Conservation (phyloP, 2,797 vertebrate genomes). For the Arctocebus calabarensis region DNA sequence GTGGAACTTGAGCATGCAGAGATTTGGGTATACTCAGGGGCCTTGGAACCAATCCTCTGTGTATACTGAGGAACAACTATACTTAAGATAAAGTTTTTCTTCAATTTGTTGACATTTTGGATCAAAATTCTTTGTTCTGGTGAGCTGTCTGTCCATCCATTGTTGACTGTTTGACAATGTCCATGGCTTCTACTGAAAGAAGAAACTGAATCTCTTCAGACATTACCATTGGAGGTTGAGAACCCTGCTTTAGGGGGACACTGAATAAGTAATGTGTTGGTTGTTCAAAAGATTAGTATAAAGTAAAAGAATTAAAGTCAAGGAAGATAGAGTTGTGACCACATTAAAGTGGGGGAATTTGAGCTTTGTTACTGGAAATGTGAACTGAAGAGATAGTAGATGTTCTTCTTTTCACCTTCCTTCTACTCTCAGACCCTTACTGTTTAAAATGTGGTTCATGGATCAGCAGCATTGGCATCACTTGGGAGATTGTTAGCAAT, state of each 20-base stretch:
- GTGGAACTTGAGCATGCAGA: neutral
- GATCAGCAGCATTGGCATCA: neutral
- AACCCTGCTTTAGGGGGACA: neutral
- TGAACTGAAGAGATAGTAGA: neutral
- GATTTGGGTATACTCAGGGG: neutral
- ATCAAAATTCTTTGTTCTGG: neutral
- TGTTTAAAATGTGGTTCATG: conserved; percentile 14
- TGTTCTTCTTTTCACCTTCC: neutral
- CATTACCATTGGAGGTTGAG: neutral
- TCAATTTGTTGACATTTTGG: neutral
- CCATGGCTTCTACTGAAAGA: neutral
- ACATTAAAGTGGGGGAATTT: conserved; percentile 23
- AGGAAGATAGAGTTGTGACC: neutral
- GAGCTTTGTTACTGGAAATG: neutral
- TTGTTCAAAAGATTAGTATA: conserved; percentile 25
- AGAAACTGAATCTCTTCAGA: conserved; percentile 31
- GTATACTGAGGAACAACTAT: neutral
- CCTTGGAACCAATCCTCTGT: neutral
- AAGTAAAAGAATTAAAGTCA: conserved; percentile 15
- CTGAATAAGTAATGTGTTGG: conserved; percentile 28
- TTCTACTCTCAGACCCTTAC: neutral
- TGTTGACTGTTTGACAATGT: neutral
- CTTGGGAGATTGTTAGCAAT: conserved; percentile 48
- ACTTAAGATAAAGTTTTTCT: neutral
- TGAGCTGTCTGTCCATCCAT: neutral